Evolutionary conservation across 2,797 vertebrate species (phyloP), one percentile per base, ranked within the genome.

Genomic region (Mormyrops attenuatus): DNA sequence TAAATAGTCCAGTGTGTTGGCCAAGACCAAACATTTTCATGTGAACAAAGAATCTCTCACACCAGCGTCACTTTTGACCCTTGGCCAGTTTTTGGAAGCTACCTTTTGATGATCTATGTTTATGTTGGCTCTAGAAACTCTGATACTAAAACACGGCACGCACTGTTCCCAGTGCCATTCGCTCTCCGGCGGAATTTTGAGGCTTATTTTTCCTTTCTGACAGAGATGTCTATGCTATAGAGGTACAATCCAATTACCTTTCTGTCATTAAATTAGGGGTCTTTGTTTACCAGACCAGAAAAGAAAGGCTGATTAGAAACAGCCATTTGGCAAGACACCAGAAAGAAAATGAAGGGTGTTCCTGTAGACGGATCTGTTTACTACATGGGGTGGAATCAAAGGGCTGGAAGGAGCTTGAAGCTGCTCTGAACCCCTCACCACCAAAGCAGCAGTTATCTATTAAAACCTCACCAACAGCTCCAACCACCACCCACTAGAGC

Each of bases 211-310:
- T 63, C 34, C 26, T 9, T 60, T 88, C 38, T 63, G 26, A 63
- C 9, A 53, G 38, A 88, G 41, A 88, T 13, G 34, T 66, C 15
- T 22, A 15, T 44, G 87, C 49, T 26, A 20, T 13, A 44, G 8
- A 47, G 8, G 34, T 63, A 60, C 3, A 88, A 88, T 52, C 88
- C 69, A 88, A 88, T 88, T 80, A 88, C 41, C 47, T 80, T 80
- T 80, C 88, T 52, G 44, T 77, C 88, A 77, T 52, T 88, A 88
- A 69, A 73, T 88, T 55, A 34, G 34, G 73, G 49, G 47, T 20
- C 30, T 53, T 80, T 80, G 88, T 80, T 88, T 77, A 52, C 66
- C 7, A 88, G 69, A 49, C 47, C 41, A 47, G 88, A 38, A 20
- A 30, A 80, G 20, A 3, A 20, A 66, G 38, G 53, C 17, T 41